These are phyloP conservation scores for Nettapus auritus DNA, from an alignment of 2,113 vertebrate genomes.

Conservation along the genomic window DNA sequence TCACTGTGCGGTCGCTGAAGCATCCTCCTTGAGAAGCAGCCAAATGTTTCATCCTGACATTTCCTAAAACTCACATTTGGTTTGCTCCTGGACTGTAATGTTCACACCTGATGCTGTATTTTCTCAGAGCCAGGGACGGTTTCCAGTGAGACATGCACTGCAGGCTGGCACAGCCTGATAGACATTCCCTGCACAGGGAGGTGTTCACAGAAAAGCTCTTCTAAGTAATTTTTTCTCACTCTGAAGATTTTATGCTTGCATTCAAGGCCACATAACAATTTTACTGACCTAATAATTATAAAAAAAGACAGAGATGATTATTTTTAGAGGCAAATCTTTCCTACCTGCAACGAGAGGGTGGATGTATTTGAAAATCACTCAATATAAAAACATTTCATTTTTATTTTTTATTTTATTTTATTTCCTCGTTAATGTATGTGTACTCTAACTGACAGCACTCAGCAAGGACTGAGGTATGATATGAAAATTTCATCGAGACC, in stretches of 20 bases:
- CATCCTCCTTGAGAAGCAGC: not conserved
- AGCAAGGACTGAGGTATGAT: not conserved
- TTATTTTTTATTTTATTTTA: not conserved
- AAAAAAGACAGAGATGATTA: no score
- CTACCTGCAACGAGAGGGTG: not conserved
- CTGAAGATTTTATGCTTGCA: not conserved
- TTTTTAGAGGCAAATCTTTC: not conserved
- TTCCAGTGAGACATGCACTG: no score
- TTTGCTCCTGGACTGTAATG: no score
- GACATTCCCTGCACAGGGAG: no score
- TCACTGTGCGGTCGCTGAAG: not conserved
- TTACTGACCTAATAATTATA: not conserved
- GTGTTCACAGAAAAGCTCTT: not conserved
- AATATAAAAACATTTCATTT: not conserved
- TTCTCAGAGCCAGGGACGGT: no score
- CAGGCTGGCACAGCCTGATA: no score
- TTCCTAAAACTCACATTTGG: not conserved
- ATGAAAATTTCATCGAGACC: not conserved
- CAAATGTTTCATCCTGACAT: not conserved
- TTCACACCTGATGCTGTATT: no score
- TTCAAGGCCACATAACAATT: not conserved
- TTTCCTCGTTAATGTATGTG: rapidly evolving
- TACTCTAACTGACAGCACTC: not conserved
- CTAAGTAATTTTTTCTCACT: not conserved
- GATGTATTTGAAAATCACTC: not conserved